Conservation (phyloP, 2,797 vertebrate species). For the Coreius guichenoti region DNA sequence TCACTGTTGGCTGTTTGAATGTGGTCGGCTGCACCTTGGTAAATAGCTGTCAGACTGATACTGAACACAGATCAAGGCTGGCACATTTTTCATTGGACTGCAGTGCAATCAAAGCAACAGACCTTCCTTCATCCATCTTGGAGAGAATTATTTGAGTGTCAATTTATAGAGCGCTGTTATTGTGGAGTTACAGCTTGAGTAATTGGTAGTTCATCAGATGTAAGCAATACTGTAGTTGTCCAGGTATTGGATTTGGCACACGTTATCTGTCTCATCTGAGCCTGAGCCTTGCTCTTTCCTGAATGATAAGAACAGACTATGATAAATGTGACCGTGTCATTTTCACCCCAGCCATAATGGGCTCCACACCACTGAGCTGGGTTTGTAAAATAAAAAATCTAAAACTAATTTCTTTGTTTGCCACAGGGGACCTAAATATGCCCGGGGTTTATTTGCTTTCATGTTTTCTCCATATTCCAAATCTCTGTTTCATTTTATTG, state of each 20-base stretch:
- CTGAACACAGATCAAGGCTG: conserved; percentile 50
- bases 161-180: neutral
- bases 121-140: neutral
- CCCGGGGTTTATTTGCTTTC: neutral
- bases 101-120: conserved; percentile 8
- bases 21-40: conserved; percentile 54
- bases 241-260: conserved; percentile 12
- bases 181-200: conserved; percentile 1
- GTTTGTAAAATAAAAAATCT: conserved; percentile 6
- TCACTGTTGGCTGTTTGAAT: conserved; percentile 58
- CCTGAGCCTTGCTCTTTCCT: neutral
- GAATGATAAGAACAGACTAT: conserved; percentile 26
- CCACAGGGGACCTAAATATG: conserved; percentile 9
- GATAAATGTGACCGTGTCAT: conserved; percentile 21
- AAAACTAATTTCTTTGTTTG: conserved; percentile 30
- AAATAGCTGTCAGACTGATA: conserved; percentile 59
- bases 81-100: conserved; percentile 45
- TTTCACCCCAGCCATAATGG: conserved; percentile 13
- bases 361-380: neutral
- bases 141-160: conserved; percentile 16
- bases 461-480: neutral
- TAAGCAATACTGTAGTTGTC: neutral
- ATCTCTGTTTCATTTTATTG: neutral
- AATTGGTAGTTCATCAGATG: neutral
- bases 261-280: neutral